These are phyloP conservation scores for Drosophila littoralis DNA, from an alignment of 1,140 invertebrate genomes.

Conservation along the genomic window DNA sequence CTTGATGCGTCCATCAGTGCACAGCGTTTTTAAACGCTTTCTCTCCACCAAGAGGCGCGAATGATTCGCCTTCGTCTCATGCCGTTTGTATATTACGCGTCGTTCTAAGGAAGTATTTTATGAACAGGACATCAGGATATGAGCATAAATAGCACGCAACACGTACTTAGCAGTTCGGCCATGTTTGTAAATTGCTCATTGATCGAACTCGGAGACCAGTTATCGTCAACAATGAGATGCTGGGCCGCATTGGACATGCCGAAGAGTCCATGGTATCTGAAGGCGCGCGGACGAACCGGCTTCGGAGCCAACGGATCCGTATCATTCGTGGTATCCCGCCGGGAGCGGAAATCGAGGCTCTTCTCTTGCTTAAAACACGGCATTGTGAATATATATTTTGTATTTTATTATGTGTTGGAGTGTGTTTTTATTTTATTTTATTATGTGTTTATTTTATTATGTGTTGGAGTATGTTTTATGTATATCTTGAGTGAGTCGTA, in stretches of 20 bases:
- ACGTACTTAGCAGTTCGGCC: conserved; percentile 69
- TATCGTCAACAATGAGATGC: conserved; percentile 70
- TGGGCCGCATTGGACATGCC: conserved; percentile 57
- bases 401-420: not conserved
- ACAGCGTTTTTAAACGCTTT: conserved; percentile 55
- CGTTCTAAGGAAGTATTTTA: conserved; percentile 32
- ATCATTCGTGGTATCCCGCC: conserved; percentile 3
- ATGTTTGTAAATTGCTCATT: conserved; percentile 69
- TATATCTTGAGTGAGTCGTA: not conserved
- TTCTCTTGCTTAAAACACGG: conserved; percentile 27
- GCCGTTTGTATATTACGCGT: conserved; percentile 55
- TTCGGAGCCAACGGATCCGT: conserved; percentile 52
- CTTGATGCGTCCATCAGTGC: conserved; percentile 65
- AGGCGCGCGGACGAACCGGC: conserved; percentile 65
- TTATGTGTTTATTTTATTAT: not conserved
- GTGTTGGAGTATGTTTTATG: not conserved
- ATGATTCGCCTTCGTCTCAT: conserved; percentile 56
- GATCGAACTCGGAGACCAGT: conserved; percentile 64
- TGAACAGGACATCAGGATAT: not conserved
- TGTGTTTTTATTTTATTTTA: not conserved
- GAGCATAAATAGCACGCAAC: not conserved
- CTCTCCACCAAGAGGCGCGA: conserved; percentile 45
- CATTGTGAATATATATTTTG: conserved; percentile 16
- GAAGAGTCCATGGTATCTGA: conserved; percentile 69
- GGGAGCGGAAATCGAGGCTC: not conserved